These are phyloP conservation scores for Endomychus coccineus DNA, from an alignment of 2,888 invertebrate species.

Conservation along the genomic window DNA sequence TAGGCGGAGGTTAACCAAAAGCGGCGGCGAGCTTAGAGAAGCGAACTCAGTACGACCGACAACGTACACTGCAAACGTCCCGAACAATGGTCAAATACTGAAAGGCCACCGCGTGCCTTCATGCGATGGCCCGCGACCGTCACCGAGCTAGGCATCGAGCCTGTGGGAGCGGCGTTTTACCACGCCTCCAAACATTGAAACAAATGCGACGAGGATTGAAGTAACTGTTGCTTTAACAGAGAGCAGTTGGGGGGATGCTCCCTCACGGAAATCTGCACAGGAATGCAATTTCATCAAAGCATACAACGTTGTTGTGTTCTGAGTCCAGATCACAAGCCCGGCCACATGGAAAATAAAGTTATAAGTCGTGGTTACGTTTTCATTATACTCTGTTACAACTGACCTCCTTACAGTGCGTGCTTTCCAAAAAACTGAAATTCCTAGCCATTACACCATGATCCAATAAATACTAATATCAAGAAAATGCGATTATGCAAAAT, in stretches of 20 bases:
- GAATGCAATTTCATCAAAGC: constrained; percentile 16
- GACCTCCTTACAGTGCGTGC: constrained; percentile 5
- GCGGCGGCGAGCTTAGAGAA: no score
- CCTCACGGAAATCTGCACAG: constrained; percentile 15
- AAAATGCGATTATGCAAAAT: no score
- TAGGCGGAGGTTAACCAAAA: no score
- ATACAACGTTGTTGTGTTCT: constrained; percentile 37
- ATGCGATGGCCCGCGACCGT: constrained; percentile 27
- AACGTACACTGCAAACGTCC: no score
- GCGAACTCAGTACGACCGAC: no score
- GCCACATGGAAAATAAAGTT: constrained; percentile 46
- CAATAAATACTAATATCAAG: no score
- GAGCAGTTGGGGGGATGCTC: constrained; percentile 10
- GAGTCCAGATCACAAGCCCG: constrained; percentile 42
- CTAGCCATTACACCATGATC: no score
- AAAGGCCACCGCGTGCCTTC: constrained; percentile 29
- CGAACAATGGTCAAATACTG: constrained; percentile 30
- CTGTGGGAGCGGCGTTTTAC: constrained; percentile 41
- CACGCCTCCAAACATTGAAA: constrained; percentile 41
- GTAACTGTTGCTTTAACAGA: constrained; percentile 30
- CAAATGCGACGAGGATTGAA: constrained; percentile 41
- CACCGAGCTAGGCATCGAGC: constrained; percentile 29
- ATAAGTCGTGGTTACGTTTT: constrained; percentile 44
- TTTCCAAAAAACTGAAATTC: no score
- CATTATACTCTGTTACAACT: constrained; percentile 37